phyloP scores from a whole-genome alignment of 2,888 invertebrate genomes.

The Venusia cambrica region DNA sequence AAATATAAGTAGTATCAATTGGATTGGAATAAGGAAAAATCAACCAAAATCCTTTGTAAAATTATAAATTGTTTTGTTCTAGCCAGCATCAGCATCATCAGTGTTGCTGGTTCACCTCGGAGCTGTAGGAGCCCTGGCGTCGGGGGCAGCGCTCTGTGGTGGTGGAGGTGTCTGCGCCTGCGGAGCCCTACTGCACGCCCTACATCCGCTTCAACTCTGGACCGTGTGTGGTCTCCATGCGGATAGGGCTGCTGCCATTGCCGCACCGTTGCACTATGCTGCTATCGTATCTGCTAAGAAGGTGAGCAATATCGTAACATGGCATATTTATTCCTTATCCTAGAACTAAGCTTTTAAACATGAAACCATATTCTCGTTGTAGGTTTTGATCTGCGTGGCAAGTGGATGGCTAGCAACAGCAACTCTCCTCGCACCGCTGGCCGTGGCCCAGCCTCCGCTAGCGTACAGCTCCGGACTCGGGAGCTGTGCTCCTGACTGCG shows the following conservation, averaged over 20 bases:
- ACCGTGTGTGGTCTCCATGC: conserved; percentile 90
- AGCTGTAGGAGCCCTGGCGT: conserved; percentile 84
- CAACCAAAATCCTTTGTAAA: conserved; percentile 16
- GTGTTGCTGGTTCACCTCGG: conserved; percentile 87
- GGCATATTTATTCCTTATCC: no score
- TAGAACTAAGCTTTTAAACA: no score
- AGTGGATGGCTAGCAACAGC: conserved; percentile 85
- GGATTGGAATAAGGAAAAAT: no score
- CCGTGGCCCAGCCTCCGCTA: conserved; percentile 78
- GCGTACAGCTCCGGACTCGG: conserved; percentile 73
- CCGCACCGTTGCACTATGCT: conserved; percentile 89
- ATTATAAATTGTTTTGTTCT: conserved; percentile 35
- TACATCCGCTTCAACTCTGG: conserved; percentile 89
- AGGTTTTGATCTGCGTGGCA: conserved; percentile 84
- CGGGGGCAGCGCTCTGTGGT: conserved; percentile 86
- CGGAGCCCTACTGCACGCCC: conserved; percentile 84
- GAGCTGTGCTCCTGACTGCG: conserved; percentile 85
- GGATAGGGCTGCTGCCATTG: conserved; percentile 89
- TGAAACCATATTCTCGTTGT: conserved; percentile 25
- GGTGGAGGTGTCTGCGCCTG: conserved; percentile 85
- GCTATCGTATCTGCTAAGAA: conserved; percentile 87
- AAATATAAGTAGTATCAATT: no score
- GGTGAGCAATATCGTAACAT: no score
- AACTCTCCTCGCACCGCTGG: conserved; percentile 83
- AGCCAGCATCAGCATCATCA: conserved; percentile 85